A percentile compares a stretch with the other conserved stretches of the same genome.
Evolutionary conservation across 2,888 invertebrate species (phyloP).

Genomic region (Cerastis rubricosa): DNA sequence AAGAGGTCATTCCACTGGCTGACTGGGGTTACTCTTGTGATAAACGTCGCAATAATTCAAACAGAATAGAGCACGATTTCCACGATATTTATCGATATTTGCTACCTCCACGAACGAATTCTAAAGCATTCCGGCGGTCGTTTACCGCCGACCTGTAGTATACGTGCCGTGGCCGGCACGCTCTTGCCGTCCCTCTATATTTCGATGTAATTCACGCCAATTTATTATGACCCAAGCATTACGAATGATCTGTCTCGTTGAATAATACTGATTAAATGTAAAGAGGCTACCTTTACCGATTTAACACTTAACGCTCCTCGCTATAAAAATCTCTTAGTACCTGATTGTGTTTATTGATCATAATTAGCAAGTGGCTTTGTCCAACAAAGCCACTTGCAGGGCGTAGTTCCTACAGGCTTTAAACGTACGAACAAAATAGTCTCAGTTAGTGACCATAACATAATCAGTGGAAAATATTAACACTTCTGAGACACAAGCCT

Average conservation of each 20-base stretch:
- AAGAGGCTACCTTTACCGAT: neutral
- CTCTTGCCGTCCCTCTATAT: neutral
- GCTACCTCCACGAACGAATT: constrained; percentile 10
- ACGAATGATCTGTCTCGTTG: neutral
- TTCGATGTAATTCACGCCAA: constrained; percentile 13
- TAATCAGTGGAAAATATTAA: neutral
- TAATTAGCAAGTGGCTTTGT: too few species aligned
- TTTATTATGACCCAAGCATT: constrained; percentile 1
- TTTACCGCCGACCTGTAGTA: neutral
- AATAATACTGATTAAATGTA: neutral
- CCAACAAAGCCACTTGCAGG: too few species aligned
- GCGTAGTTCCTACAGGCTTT: too few species aligned
- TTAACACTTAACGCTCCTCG: neutral
- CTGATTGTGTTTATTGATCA: neutral
- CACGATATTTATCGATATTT: constrained; percentile 9
- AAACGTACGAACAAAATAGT: too few species aligned
- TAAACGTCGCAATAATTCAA: constrained; percentile 7
- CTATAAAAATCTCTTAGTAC: neutral
- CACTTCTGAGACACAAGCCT: neutral
- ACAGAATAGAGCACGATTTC: neutral
- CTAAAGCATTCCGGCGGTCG: neutral
- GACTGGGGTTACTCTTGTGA: neutral
- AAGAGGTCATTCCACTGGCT: neutral
- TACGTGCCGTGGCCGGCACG: neutral
- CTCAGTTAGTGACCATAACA: neutral